phyloP scores from a whole-genome alignment of 2,888 invertebrate species.

The Lithophane leautieri region DNA sequence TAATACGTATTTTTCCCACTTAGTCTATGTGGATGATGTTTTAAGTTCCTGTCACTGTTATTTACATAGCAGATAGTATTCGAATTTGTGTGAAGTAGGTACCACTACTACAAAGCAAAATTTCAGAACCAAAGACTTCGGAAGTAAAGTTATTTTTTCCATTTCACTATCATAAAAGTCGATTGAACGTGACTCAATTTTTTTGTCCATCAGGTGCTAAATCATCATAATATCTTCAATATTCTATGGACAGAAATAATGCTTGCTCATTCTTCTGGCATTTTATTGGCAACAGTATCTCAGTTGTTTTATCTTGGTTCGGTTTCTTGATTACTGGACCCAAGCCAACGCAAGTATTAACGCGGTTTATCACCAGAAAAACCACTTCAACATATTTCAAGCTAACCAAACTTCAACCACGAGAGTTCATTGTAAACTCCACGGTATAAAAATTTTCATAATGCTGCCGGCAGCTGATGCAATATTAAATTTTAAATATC shows the following conservation, averaged over 20 bases:
- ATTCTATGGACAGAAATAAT: not conserved
- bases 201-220: not conserved
- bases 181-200: not conserved
- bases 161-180: not conserved
- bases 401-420: conserved; percentile 41
- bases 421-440: conserved; percentile 65
- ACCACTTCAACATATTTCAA: conserved; percentile 14
- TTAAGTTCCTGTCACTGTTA: too few relatives aligned
- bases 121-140: too few relatives aligned
- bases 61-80: too few relatives aligned
- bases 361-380: too few relatives aligned
- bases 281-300: not conserved
- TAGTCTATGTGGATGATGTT: too few relatives aligned
- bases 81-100: too few relatives aligned
- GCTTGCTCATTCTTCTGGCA: not conserved
- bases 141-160: not conserved
- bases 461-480: conserved; percentile 85
- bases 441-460: conserved; percentile 80
- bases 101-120: too few relatives aligned
- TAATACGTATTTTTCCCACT: too few relatives aligned
- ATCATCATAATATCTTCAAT: not conserved
- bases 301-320: not conserved
- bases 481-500: conserved; percentile 89
- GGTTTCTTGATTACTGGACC: not conserved
- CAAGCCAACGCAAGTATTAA: not conserved